Evolutionary conservation across 2,797 vertebrate species (phyloP).

Genomic region (Alca torda): DNA sequence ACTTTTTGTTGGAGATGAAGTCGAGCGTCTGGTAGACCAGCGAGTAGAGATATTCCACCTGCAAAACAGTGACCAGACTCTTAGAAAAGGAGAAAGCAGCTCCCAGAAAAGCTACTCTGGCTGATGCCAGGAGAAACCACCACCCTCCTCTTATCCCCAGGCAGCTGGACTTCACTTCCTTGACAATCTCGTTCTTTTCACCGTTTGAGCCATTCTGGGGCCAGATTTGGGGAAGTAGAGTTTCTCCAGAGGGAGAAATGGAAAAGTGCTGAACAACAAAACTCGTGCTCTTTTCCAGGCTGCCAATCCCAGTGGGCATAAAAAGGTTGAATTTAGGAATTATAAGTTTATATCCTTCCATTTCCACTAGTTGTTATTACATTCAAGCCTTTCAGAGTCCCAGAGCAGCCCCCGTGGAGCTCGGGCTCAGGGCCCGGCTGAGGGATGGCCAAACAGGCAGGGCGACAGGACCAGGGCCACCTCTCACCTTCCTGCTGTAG

Average conservation of each 20-base stretch:
- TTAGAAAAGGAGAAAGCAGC: neutral
- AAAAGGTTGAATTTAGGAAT: rapidly evolving
- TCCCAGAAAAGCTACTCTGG: neutral
- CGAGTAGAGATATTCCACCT: constrained; percentile 93
- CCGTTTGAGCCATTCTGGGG: rapidly evolving
- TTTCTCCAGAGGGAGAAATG: no score
- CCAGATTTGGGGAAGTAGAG: no score
- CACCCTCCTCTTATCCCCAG: rapidly evolving
- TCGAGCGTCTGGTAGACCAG: constrained; percentile 92
- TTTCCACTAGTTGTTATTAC: rapidly evolving
- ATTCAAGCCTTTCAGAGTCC: rapidly evolving
- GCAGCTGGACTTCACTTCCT: rapidly evolving
- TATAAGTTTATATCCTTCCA: rapidly evolving
- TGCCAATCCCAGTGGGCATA: rapidly evolving
- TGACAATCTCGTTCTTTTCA: rapidly evolving
- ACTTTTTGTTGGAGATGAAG: constrained; percentile 87
- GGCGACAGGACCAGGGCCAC: rapidly evolving
- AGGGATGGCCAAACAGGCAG: rapidly evolving
- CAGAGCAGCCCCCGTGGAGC: rapidly evolving
- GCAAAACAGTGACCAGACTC: neutral
- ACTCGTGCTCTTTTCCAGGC: neutral
- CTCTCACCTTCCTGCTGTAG: constrained; percentile 92
- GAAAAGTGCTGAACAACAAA: no score
- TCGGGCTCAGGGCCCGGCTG: rapidly evolving
- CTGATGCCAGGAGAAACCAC: rapidly evolving